These are phyloP conservation scores for Anolis sagrei DNA, from an alignment of 2,113 vertebrate species.

Conservation along the genomic window DNA sequence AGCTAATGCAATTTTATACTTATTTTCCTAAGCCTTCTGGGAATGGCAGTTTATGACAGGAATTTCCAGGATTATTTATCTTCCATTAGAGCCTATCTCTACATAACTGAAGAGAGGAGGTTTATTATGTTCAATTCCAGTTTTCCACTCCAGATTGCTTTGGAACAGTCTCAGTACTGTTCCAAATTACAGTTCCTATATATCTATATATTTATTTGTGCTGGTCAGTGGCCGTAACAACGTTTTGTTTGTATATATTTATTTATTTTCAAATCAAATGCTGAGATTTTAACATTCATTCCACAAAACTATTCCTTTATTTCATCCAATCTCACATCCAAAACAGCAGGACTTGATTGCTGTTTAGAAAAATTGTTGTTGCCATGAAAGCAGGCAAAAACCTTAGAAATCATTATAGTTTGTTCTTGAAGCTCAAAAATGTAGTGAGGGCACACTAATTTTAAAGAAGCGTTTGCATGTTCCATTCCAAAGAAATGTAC, in stretches of 20 bases:
- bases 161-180: neutral
- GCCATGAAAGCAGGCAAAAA: slow-evolving; percentile 13
- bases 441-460: slow-evolving; percentile 15
- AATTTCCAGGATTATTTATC: slow-evolving; percentile 16
- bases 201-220: neutral
- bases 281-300: neutral
- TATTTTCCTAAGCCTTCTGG: neutral
- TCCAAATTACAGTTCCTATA: neutral
- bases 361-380: slow-evolving; percentile 29
- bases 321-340: slow-evolving; percentile 23
- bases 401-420: slow-evolving; percentile 15
- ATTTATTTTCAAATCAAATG: neutral
- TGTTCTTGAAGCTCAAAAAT: slow-evolving; percentile 9
- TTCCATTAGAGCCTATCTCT: neutral
- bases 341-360: slow-evolving; percentile 3
- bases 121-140: neutral
- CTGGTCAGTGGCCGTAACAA: too few relatives aligned
- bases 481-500: slow-evolving; percentile 27
- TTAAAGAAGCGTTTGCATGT: slow-evolving; percentile 21
- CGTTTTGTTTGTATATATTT: too few relatives aligned
- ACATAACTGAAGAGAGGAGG: neutral
- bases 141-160: neutral
- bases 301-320: neutral
- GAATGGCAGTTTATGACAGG: neutral
- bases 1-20: neutral